Conservation (phyloP, 2,113 vertebrate genomes). For the Marmota flaviventris region DNA sequence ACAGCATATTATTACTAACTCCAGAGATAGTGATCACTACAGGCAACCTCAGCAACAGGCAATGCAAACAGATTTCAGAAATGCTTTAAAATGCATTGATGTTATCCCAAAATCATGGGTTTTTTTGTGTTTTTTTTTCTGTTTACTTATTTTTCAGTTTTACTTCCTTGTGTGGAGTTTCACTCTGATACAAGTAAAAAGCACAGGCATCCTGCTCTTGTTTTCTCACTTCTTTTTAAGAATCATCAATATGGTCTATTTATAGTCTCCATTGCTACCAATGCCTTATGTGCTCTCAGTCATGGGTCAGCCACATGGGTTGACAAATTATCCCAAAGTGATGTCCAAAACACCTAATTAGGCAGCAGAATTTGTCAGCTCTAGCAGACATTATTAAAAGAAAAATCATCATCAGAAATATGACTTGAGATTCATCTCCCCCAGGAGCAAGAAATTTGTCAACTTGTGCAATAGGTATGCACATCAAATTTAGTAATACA, state of each 20-base stretch:
- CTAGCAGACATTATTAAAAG: not conserved
- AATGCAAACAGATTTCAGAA: conserved; percentile 34
- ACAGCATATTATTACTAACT: not conserved
- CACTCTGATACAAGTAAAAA: conserved; percentile 24
- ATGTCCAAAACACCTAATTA: not conserved
- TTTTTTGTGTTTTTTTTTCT: not conserved
- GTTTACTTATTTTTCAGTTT: conserved; percentile 31
- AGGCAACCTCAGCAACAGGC: not conserved
- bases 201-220: not conserved
- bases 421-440: not conserved
- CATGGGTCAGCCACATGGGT: not conserved
- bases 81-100: not conserved
- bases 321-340: not conserved
- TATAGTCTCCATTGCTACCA: not conserved
- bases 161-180: conserved; percentile 5
- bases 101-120: not conserved
- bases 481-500: not conserved
- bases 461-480: not conserved
- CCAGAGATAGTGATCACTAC: not conserved
- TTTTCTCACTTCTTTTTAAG: not conserved
- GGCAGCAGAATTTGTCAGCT: conserved; percentile 17
- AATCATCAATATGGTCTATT: not conserved
- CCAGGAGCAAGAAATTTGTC: not conserved
- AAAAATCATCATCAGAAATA: conserved; percentile 38
- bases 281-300: not conserved